Evolutionary conservation across 2,888 invertebrate species (phyloP), one percentile per base, ranked within the genome.

Genomic region (Smittia aterrima): DNA sequence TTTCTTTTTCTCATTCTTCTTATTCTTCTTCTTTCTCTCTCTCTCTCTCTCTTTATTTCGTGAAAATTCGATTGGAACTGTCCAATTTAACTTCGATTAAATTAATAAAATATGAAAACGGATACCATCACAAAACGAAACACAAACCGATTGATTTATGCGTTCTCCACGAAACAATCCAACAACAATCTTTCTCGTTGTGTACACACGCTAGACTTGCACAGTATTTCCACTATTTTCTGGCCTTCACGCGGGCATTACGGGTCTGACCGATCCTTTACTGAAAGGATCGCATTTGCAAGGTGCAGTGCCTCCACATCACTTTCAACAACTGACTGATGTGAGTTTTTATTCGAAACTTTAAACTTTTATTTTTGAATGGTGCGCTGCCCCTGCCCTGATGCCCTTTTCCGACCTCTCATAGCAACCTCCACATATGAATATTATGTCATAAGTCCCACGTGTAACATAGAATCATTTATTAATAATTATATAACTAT

Each of bases 221-320:
- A 82, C 83, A 81, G 81, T 83, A 79, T 83, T 83, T 82, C 83
- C 83, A 81, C 82, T 83, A 79, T 82, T 83, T 78, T 83, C 83
- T 81, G 83, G 83, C 80, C 82, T 83, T 79, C 83, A 83, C 80
- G 82, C 82, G 80, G 83, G 83, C 80, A 80, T 83, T 79, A 83
- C 83, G 79, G 83, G 83, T 81, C 80, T 83, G 79, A 79, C 82
- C 80, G 83, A 83, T 82, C 83, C 83, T 79, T 80, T 83, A 79
- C 80, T 83, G 80, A 83, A 83, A 80, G 83, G 83, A 80, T 81
- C 82, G 79, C 83, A 83, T 80, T 82, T 83, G 78, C 78, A 77
- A 80, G 83, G 82, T 80, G 81, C 83, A 79, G 79, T 83, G 80
- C 83, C 83, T 79, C 82, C 82, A 80, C 82, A 82, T 80, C 83